Evolutionary conservation across 2,888 invertebrate species (phyloP), one percentile per base, ranked within the genome.

Genomic region (Leptura quadrifasciata): DNA sequence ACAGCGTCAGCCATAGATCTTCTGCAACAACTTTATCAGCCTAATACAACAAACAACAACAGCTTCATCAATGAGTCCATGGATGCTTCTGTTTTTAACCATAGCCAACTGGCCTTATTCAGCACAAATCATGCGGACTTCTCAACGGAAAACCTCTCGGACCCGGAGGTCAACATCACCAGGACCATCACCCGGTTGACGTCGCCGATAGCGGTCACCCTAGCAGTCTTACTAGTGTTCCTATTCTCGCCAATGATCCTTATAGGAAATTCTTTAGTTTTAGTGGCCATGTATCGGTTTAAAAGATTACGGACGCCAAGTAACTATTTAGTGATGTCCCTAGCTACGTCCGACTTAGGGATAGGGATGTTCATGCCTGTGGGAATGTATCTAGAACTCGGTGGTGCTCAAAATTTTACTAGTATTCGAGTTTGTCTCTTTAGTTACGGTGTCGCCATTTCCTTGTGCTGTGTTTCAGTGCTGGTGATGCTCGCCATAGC

Each of bases 401-500:
- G 91, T 8, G 89, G 90, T 54, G 84, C 88, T 6, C 87, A 88
- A 70, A 89, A 89, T 76, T 88, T 88, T 79, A 87, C 88, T 69
- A 87, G 89, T 75, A 88, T 89, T 20, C 87, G 88, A 52, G 85
- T 92, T 72, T 93, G 93, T 86, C 87, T 93, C 73, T 86, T 91
- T 21, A 92, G 92, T 64, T 92, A 92, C 83, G 92, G 92, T 80
- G 88, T 92, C 20, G 90, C 91, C 52, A 91, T 92, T 76, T 90
- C 91, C 12, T 88, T 92, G 77, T 92, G 92, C 84, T 91, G 92
- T 80, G 92, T 92, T 31, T 92, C 91, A 75, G 90, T 93, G 58
- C 86, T 93, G 69, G 91, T 92, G 63, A 91, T 92, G 83, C 92
- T 92, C 0, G 92, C 93, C 21, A 92, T 93, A 69, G 93, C 93